phyloP scores from a whole-genome alignment of 2,888 invertebrate genomes.

The Mythimna loreyi region DNA sequence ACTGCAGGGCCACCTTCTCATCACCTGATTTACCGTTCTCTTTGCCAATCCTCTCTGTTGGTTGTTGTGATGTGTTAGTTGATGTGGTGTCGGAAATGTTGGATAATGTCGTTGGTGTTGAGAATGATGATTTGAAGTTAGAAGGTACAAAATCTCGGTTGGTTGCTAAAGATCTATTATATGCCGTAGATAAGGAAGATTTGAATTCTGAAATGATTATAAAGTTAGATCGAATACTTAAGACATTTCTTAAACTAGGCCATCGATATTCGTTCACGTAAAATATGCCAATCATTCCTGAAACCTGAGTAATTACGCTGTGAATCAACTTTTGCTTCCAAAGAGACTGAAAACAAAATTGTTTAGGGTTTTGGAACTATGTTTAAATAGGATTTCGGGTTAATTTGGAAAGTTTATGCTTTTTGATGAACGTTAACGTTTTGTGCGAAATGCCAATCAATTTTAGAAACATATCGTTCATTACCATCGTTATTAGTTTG shows the following conservation, averaged over 20 bases:
- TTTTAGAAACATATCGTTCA: conserved; percentile 24
- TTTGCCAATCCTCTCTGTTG: conserved; percentile 90
- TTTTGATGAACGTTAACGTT: conserved; percentile 27
- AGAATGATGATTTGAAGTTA: conserved; percentile 33
- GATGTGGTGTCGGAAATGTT: conserved; percentile 57
- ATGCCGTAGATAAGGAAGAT: not conserved
- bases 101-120: conserved; percentile 35
- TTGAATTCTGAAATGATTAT: conserved; percentile 17
- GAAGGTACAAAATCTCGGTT: conserved; percentile 16
- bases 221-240: conserved; percentile 15
- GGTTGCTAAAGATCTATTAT: not conserved
- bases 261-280: conserved; percentile 36
- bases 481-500: conserved; percentile 31
- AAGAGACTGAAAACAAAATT: conserved; percentile 48
- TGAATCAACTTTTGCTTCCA: conserved; percentile 29
- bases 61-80: conserved; percentile 78
- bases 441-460: conserved; percentile 38
- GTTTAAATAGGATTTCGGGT: conserved; percentile 31
- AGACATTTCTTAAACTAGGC: conserved; percentile 24
- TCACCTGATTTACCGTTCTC: conserved; percentile 90
- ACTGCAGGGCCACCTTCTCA: conserved; percentile 92
- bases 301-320: conserved; percentile 50
- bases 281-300: conserved; percentile 50
- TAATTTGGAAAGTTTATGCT: conserved; percentile 43
- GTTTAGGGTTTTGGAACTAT: conserved; percentile 41